These are phyloP conservation scores for Catagonus wagneri DNA, from an alignment of 2,113 vertebrate species.

Conservation along the genomic window DNA sequence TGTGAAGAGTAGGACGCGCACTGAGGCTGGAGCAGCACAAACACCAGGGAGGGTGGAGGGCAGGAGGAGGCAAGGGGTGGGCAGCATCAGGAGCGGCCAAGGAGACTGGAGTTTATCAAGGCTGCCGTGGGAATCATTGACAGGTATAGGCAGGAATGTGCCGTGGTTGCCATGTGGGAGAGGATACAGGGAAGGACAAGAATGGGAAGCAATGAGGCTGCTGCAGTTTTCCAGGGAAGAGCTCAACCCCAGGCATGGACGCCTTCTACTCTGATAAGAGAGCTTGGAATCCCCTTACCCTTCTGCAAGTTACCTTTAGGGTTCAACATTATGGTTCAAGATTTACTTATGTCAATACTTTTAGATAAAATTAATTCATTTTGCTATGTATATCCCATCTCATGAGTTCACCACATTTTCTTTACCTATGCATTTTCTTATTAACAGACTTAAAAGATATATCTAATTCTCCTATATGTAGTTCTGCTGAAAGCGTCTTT, in stretches of 20 bases:
- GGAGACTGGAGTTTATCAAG: background rate
- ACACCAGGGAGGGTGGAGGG: no score
- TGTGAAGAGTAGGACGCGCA: background rate
- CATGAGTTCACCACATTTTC: background rate
- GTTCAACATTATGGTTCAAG: background rate
- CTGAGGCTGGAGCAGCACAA: background rate
- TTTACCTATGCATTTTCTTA: background rate
- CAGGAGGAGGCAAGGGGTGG: fast-evolving
- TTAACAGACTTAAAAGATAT: background rate
- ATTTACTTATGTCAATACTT: background rate
- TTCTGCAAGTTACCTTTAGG: background rate
- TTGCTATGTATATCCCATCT: background rate
- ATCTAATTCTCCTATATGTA: background rate
- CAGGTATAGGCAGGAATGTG: background rate
- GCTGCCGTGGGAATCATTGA: background rate
- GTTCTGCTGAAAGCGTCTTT: background rate
- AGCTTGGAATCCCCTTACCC: background rate
- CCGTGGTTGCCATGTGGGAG: background rate
- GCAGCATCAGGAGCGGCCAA: background rate
- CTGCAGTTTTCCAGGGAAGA: background rate
- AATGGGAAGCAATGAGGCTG: background rate
- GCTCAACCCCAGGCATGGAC: background rate
- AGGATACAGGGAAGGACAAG: background rate
- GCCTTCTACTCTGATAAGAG: background rate
- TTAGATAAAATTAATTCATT: slow-evolving; percentile 19